These are phyloP conservation scores for Drosophila melanocephala DNA, from an alignment of 2,888 invertebrate species.

Conservation along the genomic window DNA sequence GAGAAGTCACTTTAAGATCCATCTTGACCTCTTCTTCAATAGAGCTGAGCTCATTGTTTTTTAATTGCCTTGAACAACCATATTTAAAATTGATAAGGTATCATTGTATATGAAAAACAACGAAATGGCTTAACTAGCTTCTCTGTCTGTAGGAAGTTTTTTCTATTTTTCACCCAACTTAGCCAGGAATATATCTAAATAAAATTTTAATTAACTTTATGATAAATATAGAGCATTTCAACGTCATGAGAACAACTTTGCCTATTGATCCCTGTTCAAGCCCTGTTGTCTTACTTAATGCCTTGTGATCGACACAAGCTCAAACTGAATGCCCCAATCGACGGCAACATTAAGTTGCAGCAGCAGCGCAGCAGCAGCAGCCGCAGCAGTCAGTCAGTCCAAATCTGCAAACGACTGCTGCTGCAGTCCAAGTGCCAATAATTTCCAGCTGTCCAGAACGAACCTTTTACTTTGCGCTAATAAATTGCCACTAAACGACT, in stretches of 20 bases:
- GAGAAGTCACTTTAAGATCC: not conserved
- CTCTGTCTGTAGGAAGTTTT: not conserved
- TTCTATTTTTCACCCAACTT: not conserved
- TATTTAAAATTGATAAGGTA: not conserved
- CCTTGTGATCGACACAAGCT: constrained; percentile 50
- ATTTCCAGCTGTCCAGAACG: constrained; percentile 65
- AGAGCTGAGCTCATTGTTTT: not conserved
- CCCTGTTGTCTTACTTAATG: constrained; percentile 61
- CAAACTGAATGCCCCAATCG: constrained; percentile 47
- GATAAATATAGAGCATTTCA: constrained; percentile 25
- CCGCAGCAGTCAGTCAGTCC: constrained; percentile 25
- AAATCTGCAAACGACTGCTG: constrained; percentile 42
- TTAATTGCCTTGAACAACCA: not conserved
- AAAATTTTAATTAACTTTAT: not conserved
- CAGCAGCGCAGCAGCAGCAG: constrained; percentile 23
- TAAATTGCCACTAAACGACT: constrained; percentile 78
- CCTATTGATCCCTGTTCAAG: constrained; percentile 16
- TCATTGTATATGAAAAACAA: not conserved
- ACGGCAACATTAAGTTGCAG: constrained; percentile 49
- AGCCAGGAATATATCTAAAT: not conserved
- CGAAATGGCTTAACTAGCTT: not conserved
- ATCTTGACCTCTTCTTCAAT: not conserved
- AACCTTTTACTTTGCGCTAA: constrained; percentile 80
- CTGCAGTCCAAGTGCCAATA: constrained; percentile 72
- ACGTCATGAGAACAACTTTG: not conserved